Percentiles rank a stretch among this genome's conserved stretches.
Evolutionary conservation across 2,888 invertebrate species (phyloP).

Genomic region (Pyrgus malvae): DNA sequence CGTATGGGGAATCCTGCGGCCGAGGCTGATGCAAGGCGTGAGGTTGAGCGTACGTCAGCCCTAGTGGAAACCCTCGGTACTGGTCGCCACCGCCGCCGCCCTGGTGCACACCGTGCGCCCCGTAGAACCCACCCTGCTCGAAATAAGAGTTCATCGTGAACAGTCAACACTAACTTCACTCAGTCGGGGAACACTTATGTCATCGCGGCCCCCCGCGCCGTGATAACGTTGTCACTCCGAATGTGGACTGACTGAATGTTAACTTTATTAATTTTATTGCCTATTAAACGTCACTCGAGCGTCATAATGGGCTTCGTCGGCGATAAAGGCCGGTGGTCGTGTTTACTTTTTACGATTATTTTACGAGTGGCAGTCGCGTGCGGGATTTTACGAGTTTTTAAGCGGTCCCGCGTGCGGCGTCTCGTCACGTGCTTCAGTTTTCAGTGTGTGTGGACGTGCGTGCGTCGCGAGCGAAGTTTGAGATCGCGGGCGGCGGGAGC

Average conservation of each 20-base stretch:
- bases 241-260: conserved; percentile 65
- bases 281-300: conserved; percentile 80
- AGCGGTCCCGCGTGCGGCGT: conserved; percentile 65
- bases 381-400: conserved; percentile 79
- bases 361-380: conserved; percentile 77
- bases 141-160: conserved; percentile 96
- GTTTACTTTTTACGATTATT: conserved; percentile 83
- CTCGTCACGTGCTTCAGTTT: conserved; percentile 43
- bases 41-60: conserved; percentile 92
- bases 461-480: conserved; percentile 73
- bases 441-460: conserved; percentile 46
- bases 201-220: conserved; percentile 74
- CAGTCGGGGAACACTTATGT: conserved; percentile 74
- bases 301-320: conserved; percentile 78
- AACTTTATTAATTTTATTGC: conserved; percentile 80
- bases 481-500: conserved; percentile 63
- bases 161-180: conserved; percentile 74
- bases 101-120: conserved; percentile 92
- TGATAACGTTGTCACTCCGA: conserved; percentile 75
- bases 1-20: conserved; percentile 95
- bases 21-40: conserved; percentile 89
- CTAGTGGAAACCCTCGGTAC: conserved; percentile 93
- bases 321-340: conserved; percentile 79
- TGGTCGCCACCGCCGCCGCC: conserved; percentile 88
- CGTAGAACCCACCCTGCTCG: conserved; percentile 97